Evolutionary conservation across 2,797 vertebrate genomes (phyloP).

Genomic region (Lycodopsis pacificus): DNA sequence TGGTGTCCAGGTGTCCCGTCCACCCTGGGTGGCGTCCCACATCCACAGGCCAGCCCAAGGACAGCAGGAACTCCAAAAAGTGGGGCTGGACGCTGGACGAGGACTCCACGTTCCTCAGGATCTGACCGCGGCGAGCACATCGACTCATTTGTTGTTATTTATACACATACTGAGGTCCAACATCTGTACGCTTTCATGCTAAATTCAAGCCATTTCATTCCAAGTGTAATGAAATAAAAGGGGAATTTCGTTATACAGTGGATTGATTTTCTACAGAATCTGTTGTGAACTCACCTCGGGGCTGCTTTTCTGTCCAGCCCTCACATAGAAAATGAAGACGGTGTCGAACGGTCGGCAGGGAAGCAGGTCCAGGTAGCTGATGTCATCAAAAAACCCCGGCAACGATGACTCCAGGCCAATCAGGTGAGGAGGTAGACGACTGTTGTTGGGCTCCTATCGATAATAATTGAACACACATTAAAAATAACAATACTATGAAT

Average conservation of each 20-base stretch:
- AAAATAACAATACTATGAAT: background rate
- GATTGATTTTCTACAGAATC: background rate
- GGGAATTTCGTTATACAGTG: background rate
- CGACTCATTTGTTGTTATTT: background rate
- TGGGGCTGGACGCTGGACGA: slow-evolving; percentile 92
- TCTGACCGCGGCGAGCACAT: slow-evolving; percentile 77
- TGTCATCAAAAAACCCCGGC: slow-evolving; percentile 95
- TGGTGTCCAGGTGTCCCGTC: slow-evolving; percentile 95
- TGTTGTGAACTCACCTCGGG: slow-evolving; percentile 87
- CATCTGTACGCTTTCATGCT: background rate
- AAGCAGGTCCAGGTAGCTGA: slow-evolving; percentile 94
- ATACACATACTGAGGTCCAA: background rate
- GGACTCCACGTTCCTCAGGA: slow-evolving; percentile 95
- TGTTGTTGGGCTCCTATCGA: slow-evolving; percentile 92
- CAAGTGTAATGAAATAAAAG: background rate
- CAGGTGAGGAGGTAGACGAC: slow-evolving; percentile 96
- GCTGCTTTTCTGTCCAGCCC: slow-evolving; percentile 94
- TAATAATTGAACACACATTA: background rate
- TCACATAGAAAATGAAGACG: slow-evolving; percentile 97
- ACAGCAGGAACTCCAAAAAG: slow-evolving; percentile 95
- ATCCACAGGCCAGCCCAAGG: slow-evolving; percentile 95
- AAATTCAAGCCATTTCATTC: background rate
- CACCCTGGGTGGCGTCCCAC: slow-evolving; percentile 94
- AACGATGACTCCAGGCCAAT: slow-evolving; percentile 94
- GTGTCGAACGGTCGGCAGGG: slow-evolving; percentile 97